A percentile compares a stretch with the other conserved stretches of the same genome.
These are phyloP conservation scores for Drosophila histrio DNA, from an alignment of 2,888 invertebrate species.

Conservation along the genomic window DNA sequence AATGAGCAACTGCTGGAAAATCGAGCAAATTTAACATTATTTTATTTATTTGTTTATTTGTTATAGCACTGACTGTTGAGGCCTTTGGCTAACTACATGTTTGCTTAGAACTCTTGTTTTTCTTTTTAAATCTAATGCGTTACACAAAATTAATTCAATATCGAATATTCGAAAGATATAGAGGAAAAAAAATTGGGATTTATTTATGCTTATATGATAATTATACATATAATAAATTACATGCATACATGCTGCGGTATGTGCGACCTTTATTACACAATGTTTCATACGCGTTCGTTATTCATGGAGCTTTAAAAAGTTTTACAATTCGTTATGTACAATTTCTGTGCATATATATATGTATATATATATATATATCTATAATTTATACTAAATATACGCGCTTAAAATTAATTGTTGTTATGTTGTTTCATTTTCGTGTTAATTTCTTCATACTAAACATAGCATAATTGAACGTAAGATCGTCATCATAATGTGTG, in stretches of 20 bases:
- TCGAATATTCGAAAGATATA: background rate
- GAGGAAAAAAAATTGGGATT: constrained; percentile 21
- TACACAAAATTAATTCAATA: background rate
- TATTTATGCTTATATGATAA: constrained; percentile 21
- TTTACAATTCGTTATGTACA: constrained; percentile 1
- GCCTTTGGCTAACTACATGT: background rate
- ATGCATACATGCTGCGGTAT: background rate
- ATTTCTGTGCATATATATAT: background rate
- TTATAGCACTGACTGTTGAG: background rate
- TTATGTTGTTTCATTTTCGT: background rate
- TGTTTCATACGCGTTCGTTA: background rate
- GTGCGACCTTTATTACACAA: constrained; percentile 7
- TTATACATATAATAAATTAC: constrained; percentile 15
- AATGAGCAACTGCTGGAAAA: too few species aligned
- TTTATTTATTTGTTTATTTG: background rate
- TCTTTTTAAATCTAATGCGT: background rate
- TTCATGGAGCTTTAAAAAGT: background rate
- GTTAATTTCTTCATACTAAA: constrained; percentile 9
- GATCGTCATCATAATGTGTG: background rate
- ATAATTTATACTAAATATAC: constrained; percentile 17
- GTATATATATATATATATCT: constrained; percentile 2
- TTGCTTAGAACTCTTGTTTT: background rate
- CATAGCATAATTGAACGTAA: constrained; percentile 17
- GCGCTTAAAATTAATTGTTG: background rate
- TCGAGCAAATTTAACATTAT: background rate